Conservation (phyloP, 2,797 vertebrate species). For the Pantherophis alleghaniensis region DNA sequence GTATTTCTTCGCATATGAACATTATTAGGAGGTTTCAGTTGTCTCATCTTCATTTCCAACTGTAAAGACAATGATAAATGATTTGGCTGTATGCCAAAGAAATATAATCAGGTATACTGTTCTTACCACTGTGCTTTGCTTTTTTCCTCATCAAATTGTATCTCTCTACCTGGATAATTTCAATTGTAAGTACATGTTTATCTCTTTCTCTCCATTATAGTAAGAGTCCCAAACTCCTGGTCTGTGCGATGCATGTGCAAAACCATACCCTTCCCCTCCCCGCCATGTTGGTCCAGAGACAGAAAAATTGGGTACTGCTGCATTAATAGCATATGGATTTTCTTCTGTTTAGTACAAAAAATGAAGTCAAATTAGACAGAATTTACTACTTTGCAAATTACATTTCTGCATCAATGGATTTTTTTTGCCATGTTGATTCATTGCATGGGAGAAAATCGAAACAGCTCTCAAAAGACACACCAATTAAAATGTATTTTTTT, state of each 20-base stretch:
- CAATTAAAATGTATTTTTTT: neutral
- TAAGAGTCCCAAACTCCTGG: neutral
- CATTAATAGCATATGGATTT: neutral
- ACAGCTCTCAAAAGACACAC: neutral
- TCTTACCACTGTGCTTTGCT: neutral
- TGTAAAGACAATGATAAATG: constrained; percentile 46
- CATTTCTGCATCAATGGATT: neutral
- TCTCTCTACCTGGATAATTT: neutral
- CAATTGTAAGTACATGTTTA: neutral
- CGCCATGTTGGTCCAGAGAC: neutral
- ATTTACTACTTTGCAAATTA: neutral
- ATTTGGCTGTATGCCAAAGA: neutral
- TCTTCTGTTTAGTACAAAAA: neutral
- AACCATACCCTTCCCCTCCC: neutral
- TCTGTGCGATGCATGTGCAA: neutral
- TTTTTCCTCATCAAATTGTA: neutral
- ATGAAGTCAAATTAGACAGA: neutral
- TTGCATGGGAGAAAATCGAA: neutral
- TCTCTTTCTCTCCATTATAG: neutral
- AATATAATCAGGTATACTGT: neutral
- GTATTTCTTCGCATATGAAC: constrained; percentile 60
- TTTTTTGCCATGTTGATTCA: neutral
- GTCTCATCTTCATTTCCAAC: constrained; percentile 66
- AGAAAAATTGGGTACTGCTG: neutral
- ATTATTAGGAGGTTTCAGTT: constrained; percentile 69